Conservation (phyloP, 2,797 vertebrate genomes). For the Aselliscus stoliczkanus region DNA sequence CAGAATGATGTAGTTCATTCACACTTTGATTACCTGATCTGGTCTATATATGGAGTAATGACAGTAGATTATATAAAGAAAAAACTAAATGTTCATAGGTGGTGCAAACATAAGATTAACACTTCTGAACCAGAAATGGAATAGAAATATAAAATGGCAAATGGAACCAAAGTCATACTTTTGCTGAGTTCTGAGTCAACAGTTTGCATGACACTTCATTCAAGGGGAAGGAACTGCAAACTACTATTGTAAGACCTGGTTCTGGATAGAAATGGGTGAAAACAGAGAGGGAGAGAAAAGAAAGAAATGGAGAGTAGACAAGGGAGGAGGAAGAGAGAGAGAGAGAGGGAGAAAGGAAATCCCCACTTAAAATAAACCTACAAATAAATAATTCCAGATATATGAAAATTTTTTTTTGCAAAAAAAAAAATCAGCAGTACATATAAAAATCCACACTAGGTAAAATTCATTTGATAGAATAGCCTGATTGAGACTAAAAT, state of each 20-base stretch:
- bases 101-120: conserved; percentile 18
- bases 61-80: background rate
- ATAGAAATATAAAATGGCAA: conserved; percentile 11
- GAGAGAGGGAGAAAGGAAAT: background rate
- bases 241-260: background rate
- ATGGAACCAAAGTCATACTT: background rate
- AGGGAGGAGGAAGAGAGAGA: background rate
- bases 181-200: background rate
- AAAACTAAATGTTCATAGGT: background rate
- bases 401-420: background rate
- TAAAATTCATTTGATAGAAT: background rate
- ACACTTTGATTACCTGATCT: background rate
- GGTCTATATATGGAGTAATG: background rate
- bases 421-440: background rate
- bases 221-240: background rate
- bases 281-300: background rate
- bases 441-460: background rate
- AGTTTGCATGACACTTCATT: background rate
- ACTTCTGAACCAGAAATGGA: background rate
- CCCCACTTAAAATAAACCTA: background rate
- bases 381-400: conserved; percentile 5
- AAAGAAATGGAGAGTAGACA: background rate
- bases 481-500: background rate
- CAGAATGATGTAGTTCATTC: background rate
- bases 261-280: background rate